A percentile compares a stretch with the other conserved stretches of the same genome.
phyloP scores from a whole-genome alignment of 1,140 invertebrate species.

The Caenorhabditis briggsae region DNA sequence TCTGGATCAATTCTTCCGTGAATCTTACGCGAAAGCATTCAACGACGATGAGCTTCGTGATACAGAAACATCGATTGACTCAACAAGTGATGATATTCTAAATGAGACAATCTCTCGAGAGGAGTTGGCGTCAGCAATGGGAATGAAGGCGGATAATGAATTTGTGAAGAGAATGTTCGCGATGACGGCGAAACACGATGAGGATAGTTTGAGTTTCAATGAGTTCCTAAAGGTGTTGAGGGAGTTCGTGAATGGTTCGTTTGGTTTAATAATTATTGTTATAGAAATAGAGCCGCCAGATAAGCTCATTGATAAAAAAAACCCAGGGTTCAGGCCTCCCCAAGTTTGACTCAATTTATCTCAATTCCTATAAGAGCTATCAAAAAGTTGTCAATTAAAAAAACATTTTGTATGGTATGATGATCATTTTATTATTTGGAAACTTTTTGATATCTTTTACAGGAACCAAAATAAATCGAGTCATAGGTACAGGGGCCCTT shows the following conservation, averaged over 20 bases:
- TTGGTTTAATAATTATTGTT: not conserved
- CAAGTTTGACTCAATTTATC: too few relatives aligned
- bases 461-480: too few relatives aligned
- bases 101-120: constrained; percentile 60
- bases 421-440: too few relatives aligned
- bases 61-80: constrained; percentile 34
- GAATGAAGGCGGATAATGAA: constrained; percentile 94
- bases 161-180: constrained; percentile 99
- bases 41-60: constrained; percentile 71
- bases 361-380: too few relatives aligned
- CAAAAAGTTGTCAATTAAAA: too few relatives aligned
- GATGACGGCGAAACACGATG: constrained; percentile 80
- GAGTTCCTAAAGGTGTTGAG: constrained; percentile 91
- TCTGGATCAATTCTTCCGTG: constrained; percentile 96
- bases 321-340: too few relatives aligned
- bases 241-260: constrained; percentile 68
- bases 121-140: constrained; percentile 91
- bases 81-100: constrained; percentile 64
- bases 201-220: constrained; percentile 95
- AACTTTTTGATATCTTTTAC: too few relatives aligned
- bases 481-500: too few relatives aligned
- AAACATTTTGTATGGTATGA: too few relatives aligned
- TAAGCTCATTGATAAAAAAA: too few relatives aligned
- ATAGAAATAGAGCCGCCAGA: too few relatives aligned
- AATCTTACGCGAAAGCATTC: constrained; percentile 87